These are phyloP conservation scores for Muraenolepis orangiensis DNA, from an alignment of 2,797 vertebrate species.

Conservation along the genomic window DNA sequence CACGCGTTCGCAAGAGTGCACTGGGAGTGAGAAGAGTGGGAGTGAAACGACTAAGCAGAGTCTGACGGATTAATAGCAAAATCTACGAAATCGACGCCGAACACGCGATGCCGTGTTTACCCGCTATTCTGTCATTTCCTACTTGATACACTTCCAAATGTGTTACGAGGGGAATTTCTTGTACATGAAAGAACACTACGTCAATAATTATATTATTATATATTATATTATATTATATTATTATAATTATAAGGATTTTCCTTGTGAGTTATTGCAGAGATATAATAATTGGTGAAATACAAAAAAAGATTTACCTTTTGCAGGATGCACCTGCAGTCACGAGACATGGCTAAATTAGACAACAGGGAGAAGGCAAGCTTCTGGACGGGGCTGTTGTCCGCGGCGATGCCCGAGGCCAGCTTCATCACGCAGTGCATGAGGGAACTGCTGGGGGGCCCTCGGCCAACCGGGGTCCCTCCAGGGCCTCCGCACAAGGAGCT, in stretches of 20 bases:
- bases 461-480: conserved; percentile 59
- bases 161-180: neutral
- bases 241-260: no score
- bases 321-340: conserved; percentile 86
- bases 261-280: no score
- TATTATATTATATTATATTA: no score
- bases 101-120: neutral
- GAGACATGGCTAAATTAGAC: conserved; percentile 84
- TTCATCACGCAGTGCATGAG: conserved; percentile 86
- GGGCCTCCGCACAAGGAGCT: conserved; percentile 76
- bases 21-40: neutral
- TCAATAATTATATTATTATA: neutral
- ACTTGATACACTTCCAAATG: neutral
- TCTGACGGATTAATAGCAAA: no score
- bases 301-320: conserved; percentile 79
- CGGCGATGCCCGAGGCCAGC: conserved; percentile 77
- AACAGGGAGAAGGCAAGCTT: conserved; percentile 83
- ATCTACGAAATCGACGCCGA: no score
- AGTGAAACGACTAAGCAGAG: no score
- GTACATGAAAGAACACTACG: neutral
- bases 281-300: no score
- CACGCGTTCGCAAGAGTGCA: neutral
- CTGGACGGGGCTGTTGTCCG: conserved; percentile 77
- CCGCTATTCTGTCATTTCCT: neutral
- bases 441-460: conserved; percentile 71